A percentile compares a stretch with the other conserved stretches of the same genome.
Evolutionary conservation across 2,888 invertebrate species (phyloP).

Genomic region (Dryomyza anilis): DNA sequence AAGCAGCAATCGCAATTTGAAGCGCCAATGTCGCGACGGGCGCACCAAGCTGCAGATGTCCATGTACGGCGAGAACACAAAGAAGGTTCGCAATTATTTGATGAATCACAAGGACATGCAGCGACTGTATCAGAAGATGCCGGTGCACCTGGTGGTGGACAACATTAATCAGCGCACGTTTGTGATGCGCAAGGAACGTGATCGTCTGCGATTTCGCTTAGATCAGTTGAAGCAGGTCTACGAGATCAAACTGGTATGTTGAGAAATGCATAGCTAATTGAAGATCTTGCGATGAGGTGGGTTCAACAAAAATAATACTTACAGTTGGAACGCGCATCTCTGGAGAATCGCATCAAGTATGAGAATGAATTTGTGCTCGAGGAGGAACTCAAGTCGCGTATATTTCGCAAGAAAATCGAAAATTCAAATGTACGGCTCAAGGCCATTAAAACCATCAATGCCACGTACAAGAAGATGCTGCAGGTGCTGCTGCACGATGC

Average conservation of each 20-base stretch:
- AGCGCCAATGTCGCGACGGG: constrained; percentile 52
- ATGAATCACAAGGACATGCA: constrained; percentile 56
- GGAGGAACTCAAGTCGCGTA: constrained; percentile 50
- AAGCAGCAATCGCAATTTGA: constrained; percentile 43
- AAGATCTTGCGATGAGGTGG: not conserved
- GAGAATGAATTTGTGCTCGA: constrained; percentile 51
- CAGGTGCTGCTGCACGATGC: constrained; percentile 53
- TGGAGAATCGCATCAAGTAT: constrained; percentile 57
- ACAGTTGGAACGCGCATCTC: constrained; percentile 46
- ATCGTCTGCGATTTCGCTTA: constrained; percentile 50
- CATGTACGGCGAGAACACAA: constrained; percentile 45
- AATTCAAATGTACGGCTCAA: constrained; percentile 56
- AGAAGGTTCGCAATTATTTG: constrained; percentile 51
- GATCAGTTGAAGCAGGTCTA: constrained; percentile 46
- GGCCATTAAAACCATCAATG: constrained; percentile 54
- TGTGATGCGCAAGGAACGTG: constrained; percentile 56
- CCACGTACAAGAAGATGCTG: constrained; percentile 55
- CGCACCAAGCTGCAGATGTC: constrained; percentile 50
- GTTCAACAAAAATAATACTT: not conserved
- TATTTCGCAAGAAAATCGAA: constrained; percentile 52
- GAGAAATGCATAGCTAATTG: no score
- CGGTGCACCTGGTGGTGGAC: constrained; percentile 52
- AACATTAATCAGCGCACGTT: constrained; percentile 59
- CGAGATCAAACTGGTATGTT: constrained; percentile 45
- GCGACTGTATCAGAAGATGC: constrained; percentile 56